phyloP scores from a whole-genome alignment of 2,113 vertebrate genomes.

The Sebastes fasciatus region DNA sequence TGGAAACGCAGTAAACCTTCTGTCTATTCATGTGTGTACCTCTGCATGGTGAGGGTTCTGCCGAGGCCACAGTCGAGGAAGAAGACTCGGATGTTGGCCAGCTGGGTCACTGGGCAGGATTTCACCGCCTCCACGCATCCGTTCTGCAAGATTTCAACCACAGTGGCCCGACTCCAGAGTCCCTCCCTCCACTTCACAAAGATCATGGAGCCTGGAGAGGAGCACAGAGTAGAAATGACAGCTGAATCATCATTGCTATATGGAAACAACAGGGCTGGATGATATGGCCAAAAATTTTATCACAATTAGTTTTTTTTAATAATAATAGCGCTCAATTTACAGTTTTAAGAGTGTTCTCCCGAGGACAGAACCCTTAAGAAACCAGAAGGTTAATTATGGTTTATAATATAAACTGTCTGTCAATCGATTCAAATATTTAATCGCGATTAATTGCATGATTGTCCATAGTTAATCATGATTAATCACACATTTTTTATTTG shows the following conservation, averaged over 20 bases:
- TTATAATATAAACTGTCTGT: too few relatives aligned
- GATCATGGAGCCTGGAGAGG: constrained; percentile 80
- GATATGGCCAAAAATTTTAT: too few relatives aligned
- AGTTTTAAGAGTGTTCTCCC: too few relatives aligned
- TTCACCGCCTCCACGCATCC: constrained; percentile 66
- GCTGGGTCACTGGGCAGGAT: constrained; percentile 81
- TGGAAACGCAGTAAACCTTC: not conserved
- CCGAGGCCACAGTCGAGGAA: constrained; percentile 88
- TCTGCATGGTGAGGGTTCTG: constrained; percentile 77
- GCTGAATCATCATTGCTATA: not conserved
- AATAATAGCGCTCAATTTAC: too few relatives aligned
- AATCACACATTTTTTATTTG: too few relatives aligned
- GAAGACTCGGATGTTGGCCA: constrained; percentile 83
- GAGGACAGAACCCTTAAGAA: not conserved
- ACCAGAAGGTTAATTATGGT: too few relatives aligned
- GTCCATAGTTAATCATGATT: too few relatives aligned
- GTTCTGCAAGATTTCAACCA: constrained; percentile 84
- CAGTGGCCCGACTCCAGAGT: constrained; percentile 88
- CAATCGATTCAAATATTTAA: too few relatives aligned
- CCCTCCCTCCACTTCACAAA: constrained; percentile 83
- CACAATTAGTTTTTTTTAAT: too few relatives aligned
- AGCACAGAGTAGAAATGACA: not conserved
- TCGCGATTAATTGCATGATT: too few relatives aligned
- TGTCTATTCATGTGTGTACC: constrained; percentile 75
- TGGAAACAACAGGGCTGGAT: too few relatives aligned